phyloP scores from a whole-genome alignment of 1,140 invertebrate species.

The Caenorhabditis tropicalis region DNA sequence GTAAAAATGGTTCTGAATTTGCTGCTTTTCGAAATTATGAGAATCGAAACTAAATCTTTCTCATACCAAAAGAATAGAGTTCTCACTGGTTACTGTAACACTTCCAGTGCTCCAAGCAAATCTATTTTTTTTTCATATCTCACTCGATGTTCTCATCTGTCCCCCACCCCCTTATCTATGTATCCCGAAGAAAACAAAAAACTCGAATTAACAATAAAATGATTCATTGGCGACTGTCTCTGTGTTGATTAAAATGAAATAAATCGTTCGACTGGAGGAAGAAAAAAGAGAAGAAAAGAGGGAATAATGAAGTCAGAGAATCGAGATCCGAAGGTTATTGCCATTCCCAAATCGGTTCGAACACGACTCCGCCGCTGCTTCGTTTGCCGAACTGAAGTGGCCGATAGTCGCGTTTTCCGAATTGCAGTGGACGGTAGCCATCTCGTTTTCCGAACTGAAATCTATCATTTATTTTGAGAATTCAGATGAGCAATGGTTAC shows the following conservation, averaged over 20 bases:
- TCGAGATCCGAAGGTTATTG: slow-evolving; percentile 1
- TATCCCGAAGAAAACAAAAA: background rate
- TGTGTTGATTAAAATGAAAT: slow-evolving; percentile 25
- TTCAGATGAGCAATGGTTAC: slow-evolving; percentile 14
- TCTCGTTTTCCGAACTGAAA: slow-evolving; percentile 67
- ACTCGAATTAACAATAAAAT: slow-evolving; percentile 10
- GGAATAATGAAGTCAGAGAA: background rate
- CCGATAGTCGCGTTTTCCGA: slow-evolving; percentile 64
- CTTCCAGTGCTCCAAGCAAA: too few relatives aligned
- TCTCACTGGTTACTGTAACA: too few relatives aligned
- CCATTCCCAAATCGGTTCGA: slow-evolving; percentile 28
- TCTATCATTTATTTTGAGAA: background rate
- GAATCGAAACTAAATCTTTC: too few relatives aligned
- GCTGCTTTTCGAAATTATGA: too few relatives aligned
- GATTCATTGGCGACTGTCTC: slow-evolving; percentile 42
- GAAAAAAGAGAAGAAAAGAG: background rate
- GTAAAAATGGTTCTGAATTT: too few relatives aligned
- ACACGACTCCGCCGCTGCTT: slow-evolving; percentile 4
- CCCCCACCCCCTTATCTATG: background rate
- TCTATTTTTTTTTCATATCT: too few relatives aligned
- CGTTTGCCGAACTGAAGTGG: slow-evolving; percentile 66
- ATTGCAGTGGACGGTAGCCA: slow-evolving; percentile 67
- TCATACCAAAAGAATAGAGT: too few relatives aligned
- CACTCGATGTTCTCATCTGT: too few relatives aligned
- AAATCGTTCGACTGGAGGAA: slow-evolving; percentile 33